Base-by-base conservation (phyloP, 2,113 vertebrate species). In the Pteruthius melanotis region DNA sequence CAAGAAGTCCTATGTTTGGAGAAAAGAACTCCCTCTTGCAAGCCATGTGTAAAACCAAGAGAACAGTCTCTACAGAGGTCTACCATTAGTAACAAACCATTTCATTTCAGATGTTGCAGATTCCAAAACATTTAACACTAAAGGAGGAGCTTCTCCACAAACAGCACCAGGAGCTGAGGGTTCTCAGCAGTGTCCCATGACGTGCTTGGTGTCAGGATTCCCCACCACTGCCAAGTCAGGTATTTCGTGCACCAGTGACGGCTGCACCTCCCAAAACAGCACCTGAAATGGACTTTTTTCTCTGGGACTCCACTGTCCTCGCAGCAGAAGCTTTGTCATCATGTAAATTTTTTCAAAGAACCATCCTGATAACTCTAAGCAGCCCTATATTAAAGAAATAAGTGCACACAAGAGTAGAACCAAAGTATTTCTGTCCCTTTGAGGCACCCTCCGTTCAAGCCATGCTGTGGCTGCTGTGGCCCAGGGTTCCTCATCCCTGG, bases 151-250 rank as follows among this genome's bases (percentile, higher is more conserved):
- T 81, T 10, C 3, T 40, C 33, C n/a, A 53, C n/a, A 68, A 61
- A 28, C 8, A 74, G 37, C 50, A 45, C 18, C 68, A 21, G 59
- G 27, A 61, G 26, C 9, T 28, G 78, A 84, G 23, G 24, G 28
- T 89, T 79, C 69, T 68, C 44, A 65, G 52, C 19, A 77, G 17
- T 42, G 40, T 3, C n/a, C 66, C 50, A 13, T 7, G 30, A 56
- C 0, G 1, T 18, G 11, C 33, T 39, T 2, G 2, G 18, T 27
- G n/a, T 53, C 44, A 53, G 59, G 52, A 50, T 63, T 78, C 39
- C 35, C 23, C 11, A 4, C 5, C 2, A 1, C 15, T 39, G 28
- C 27, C 3, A 4, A 47, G 9, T n/a, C 18, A n/a, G 57, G 52
- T 5, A 45, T 57, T 59, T n/a, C 31, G 4, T 35, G 50, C 56